A percentile compares a stretch with the other conserved stretches of the same genome.
Evolutionary conservation across 2,113 vertebrate species (phyloP).

Genomic region (Campylorhamphus procurvoides): DNA sequence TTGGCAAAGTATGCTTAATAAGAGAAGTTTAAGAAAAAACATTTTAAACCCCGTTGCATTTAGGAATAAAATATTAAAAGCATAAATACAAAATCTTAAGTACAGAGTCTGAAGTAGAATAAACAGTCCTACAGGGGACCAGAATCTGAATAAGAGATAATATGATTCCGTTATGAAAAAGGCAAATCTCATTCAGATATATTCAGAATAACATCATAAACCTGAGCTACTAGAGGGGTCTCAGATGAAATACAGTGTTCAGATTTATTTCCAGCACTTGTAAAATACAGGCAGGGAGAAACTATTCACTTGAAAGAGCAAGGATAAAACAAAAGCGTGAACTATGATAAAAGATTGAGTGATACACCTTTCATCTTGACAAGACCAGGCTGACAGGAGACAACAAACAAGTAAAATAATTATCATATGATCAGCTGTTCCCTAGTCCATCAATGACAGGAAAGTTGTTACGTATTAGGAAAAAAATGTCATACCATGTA

Average conservation of each 20-base stretch:
- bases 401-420: background rate
- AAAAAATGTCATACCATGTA: background rate
- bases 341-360: background rate
- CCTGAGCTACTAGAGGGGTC: background rate
- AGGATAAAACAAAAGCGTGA: background rate
- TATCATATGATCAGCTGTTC: background rate
- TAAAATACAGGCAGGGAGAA: background rate
- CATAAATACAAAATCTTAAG: background rate
- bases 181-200: background rate
- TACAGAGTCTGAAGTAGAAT: background rate
- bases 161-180: background rate
- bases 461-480: background rate
- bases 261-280: background rate
- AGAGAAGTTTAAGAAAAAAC: background rate
- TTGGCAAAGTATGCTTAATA: background rate
- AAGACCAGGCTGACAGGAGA: background rate
- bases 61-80: background rate
- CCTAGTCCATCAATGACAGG: background rate
- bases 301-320: background rate
- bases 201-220: background rate
- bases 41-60: background rate
- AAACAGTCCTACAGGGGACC: background rate
- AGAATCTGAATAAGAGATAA: background rate
- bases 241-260: background rate
- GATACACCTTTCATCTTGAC: background rate